Base-by-base conservation (phyloP, 1,140 invertebrate species). In the Halictus rubicundus region DNA sequence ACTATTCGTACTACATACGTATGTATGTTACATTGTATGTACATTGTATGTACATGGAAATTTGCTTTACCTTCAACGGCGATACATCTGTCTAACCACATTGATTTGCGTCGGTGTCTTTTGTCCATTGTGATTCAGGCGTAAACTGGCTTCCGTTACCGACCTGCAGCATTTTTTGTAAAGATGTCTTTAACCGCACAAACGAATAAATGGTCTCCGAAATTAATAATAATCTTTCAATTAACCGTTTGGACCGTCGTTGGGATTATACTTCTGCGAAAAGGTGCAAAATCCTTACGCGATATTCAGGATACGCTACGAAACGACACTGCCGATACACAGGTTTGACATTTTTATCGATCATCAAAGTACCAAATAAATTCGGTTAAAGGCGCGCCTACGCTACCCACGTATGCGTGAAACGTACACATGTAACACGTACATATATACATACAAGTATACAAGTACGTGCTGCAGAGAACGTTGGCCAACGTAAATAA, bases 191-290 rank as follows among this genome's bases (percentile, higher is more conserved):
- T 88, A 66, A 79, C 74, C 32, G 74, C 78, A 61, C 63, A 81
- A 74, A 77, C 88, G 54, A 89, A 90, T 83, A 89, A 87, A 75
- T 90, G 88, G 88, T 83, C 89, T 32, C 86, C 89, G n/a, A 89
- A 84, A 75, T 66, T 82, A 66, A 88, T 89, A 57, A 83, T 90
- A 27, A 80, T 87, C 60, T 84, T 90, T 64, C 89, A 90, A 72
- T 61, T 90, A 16, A 84, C 83, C 57, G 84, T 87, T 46, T 90
- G 89, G 89, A 88, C 84, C 66, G 77, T 85, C 16, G 88, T 90
- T 76, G 88, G 89, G 37, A 82, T 90, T 66, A 74, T 90, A 61
- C 82, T 90, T 37, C 80, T 90, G 16, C 88, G 88, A 63, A 89
- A 87, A 54, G 89, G 89, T 25, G 83, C 84, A 23, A 82, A 78